Conservation (phyloP, 2,888 invertebrate genomes). For the Osmoderma eremita region DNA sequence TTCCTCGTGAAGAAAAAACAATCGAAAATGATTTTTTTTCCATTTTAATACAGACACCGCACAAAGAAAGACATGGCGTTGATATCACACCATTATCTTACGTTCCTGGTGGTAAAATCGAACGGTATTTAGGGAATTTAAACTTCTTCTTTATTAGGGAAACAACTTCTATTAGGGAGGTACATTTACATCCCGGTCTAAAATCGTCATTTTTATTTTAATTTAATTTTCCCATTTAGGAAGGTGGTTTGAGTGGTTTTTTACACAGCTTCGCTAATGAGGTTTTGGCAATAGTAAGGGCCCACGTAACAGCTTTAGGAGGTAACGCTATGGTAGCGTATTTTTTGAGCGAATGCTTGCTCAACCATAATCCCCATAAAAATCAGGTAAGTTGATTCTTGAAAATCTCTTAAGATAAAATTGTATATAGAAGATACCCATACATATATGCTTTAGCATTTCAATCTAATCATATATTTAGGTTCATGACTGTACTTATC, state of each 20-base stretch:
- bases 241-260: conserved; percentile 93
- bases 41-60: conserved; percentile 60
- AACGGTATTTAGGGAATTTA: conserved; percentile 87
- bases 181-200: conserved; percentile 51
- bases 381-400: conserved; percentile 79
- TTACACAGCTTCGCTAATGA: conserved; percentile 94
- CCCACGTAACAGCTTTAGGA: conserved; percentile 91
- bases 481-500: no score
- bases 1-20: conserved; percentile 23
- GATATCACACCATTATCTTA: conserved; percentile 85
- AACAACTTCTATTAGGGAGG: conserved; percentile 89
- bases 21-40: conserved; percentile 37
- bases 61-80: conserved; percentile 70
- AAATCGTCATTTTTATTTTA: background rate
- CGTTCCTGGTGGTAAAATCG: conserved; percentile 80
- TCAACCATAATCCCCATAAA: conserved; percentile 93
- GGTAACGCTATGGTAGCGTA: conserved; percentile 96
- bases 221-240: conserved; percentile 61
- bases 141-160: conserved; percentile 96
- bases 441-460: no score
- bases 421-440: no score
- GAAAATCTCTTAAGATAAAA: background rate
- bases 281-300: conserved; percentile 90
- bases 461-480: no score
- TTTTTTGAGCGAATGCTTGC: conserved; percentile 89